Percentiles rank a stretch among this genome's conserved stretches.
These are phyloP conservation scores for Pterocles orientalis DNA, from an alignment of 2,113 vertebrate genomes.

Conservation along the genomic window DNA sequence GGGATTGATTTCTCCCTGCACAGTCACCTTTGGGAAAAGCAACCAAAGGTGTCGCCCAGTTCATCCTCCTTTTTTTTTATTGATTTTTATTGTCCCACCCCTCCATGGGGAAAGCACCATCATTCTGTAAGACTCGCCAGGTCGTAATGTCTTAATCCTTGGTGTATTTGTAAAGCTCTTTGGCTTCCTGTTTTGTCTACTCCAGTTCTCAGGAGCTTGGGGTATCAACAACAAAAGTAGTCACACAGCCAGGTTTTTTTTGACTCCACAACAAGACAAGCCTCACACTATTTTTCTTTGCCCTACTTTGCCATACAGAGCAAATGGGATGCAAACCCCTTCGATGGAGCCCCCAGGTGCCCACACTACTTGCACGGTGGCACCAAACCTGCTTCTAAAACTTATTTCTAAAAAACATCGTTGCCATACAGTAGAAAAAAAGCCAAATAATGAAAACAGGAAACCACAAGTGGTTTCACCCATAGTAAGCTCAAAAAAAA, in stretches of 20 bases:
- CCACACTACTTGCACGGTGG: fast-evolving
- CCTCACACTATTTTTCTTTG: fast-evolving
- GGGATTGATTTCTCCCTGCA: not conserved
- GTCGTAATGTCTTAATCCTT: not conserved
- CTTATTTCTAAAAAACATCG: not conserved
- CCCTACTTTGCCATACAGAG: not conserved
- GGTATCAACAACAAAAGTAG: not conserved
- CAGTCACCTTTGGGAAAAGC: not conserved
- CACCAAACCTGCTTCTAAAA: not conserved
- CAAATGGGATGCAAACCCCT: not conserved
- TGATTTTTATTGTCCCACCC: too few relatives aligned
- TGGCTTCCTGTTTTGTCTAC: not conserved
- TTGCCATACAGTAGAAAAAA: not conserved
- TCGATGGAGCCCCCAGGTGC: fast-evolving
- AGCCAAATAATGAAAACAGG: slow-evolving; percentile 18
- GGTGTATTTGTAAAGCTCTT: not conserved
- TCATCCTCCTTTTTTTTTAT: fast-evolving
- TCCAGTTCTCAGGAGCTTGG: not conserved
- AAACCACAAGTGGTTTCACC: slow-evolving; percentile 19
- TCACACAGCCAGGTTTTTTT: not conserved
- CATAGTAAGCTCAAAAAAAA: not conserved
- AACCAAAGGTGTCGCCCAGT: too few relatives aligned
- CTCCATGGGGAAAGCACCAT: not conserved
- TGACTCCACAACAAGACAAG: not conserved
- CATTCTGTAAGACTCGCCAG: not conserved